Conservation (phyloP, 2,797 vertebrate genomes). For the Poecilia wingei region DNA sequence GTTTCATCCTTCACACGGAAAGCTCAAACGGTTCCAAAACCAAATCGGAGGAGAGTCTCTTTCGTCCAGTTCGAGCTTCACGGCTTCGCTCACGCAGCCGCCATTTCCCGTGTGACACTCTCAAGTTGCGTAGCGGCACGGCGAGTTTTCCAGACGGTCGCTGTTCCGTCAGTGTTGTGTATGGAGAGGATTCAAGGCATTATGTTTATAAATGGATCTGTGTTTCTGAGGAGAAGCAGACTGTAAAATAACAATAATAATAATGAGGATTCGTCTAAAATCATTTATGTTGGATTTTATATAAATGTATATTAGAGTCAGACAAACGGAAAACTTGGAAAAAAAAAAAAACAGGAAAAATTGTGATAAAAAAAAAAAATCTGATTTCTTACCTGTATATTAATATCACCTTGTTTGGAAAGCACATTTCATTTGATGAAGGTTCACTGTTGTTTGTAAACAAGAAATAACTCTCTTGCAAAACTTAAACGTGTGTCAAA, state of each 20-base stretch:
- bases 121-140: conserved; percentile 23
- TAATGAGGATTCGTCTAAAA: conserved; percentile 57
- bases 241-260: conserved; percentile 12
- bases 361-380: conserved; percentile 5
- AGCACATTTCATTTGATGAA: conserved; percentile 79
- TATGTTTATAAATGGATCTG: conserved; percentile 74
- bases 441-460: conserved; percentile 73
- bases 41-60: conserved; percentile 19
- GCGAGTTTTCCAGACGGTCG: conserved; percentile 51
- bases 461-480: conserved; percentile 69
- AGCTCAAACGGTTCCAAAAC: conserved; percentile 13
- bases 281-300: conserved; percentile 81
- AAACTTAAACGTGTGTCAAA: conserved; percentile 77
- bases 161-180: conserved; percentile 69
- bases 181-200: conserved; percentile 69
- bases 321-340: conserved; percentile 37
- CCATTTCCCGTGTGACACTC: conserved; percentile 28
- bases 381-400: conserved; percentile 74
- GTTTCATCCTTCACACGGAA: conserved; percentile 40
- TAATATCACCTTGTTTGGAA: conserved; percentile 77
- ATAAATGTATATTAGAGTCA: conserved; percentile 83
- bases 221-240: conserved; percentile 60
- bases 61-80: conserved; percentile 15
- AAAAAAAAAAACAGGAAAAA: conserved; percentile 32
- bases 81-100: conserved; percentile 26